Base-by-base conservation (phyloP, 1,140 invertebrate genomes). In the Aphaenogaster rudis region DNA sequence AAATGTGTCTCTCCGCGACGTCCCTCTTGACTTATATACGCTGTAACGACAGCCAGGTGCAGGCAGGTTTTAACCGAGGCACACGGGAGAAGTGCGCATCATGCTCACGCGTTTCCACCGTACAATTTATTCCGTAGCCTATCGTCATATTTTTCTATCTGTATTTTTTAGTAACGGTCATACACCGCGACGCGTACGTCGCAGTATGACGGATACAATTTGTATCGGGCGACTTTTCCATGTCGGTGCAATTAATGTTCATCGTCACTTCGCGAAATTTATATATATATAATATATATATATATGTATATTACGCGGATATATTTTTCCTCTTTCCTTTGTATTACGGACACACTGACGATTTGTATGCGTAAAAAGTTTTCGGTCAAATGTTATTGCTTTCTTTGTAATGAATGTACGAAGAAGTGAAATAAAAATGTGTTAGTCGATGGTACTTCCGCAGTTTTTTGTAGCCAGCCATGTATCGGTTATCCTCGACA, bases 401-500 rank as follows among this genome's bases (percentile, higher is more conserved):
- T 92, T 80, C 87, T 92, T 93, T 93, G 89, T 93, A 93, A 91
- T 89, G 82, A 85, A 80, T 92, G 89, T 90, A 91, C 48, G 88
- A 90, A 88, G 79, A 88, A 90, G 79, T 86, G 86, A 91, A 91
- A 93, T 91, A 91, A 92, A 92, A 91, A 88, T 91, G 77, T 91
- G 87, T 89, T 89, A 91, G 87, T 84, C 80, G 69, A 84, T 84
- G 80, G 69, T 84, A 84, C 28, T 50, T 82, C 5, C 15, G 28
- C 8, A 69, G 13, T 42, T 57, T 72, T 52, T 39, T 36, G 42
- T 33, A 81, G 21, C 7, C 2, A 71, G 9, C 2, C 21, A 5
- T 3, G 59, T n/a, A 15, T n/a, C 39, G 7, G n/a, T 36, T 7
- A 50, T 21, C n/a, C 48, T 59, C n/a, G 42, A 64, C 50, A 79